Base-by-base conservation (phyloP, 2,113 vertebrate species). In the Saguinus imperator region DNA sequence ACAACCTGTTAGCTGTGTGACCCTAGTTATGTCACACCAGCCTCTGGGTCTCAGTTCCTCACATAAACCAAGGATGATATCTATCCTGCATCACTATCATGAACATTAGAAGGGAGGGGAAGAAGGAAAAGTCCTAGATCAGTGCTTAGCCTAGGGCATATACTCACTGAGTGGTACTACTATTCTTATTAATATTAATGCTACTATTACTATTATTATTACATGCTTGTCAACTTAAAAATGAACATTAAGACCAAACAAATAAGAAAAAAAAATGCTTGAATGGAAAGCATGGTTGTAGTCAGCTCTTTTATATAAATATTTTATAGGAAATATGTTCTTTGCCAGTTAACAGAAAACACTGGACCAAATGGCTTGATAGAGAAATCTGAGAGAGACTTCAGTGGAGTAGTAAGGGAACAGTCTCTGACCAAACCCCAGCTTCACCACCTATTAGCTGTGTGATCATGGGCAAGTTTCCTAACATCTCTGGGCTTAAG, bases 271-370 rank as follows among this genome's bases (percentile, higher is more conserved):
- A 50, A 52, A 72, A 40, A 66, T 12, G 1, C 8, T 27, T 75
- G 55, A 55, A 75, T 40, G 64, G 37, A 97, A 92, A 86, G 5
- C 48, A 57, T 4, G 5, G 55, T 29, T 37, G 7, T 3, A 76
- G 14, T 40, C 23, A 87, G 40, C 5, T 50, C 85, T 95, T 84
- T 52, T 43, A 82, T 55, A 82, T 32, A 72, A n/a, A n/a, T 85
- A 84, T 83, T 68, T 97, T 40, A 91, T 2, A 64, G 45, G 57
- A 94, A 87, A 80, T 81, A 29, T 3, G 37, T 80, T 35, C 1
- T 84, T 75, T 91, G 37, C 29, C 57, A 89, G 18, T 85, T 86
- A 81, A 61, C 29, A 75, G 43, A 83, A 97, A 95, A 87, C 58
- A 75, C 8, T 11, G 81, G 68, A 40, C 80, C 23, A 82, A 64